Evolutionary conservation across 1,140 invertebrate species (phyloP), one percentile per base, ranked within the genome.

Genomic region (Grapholita molesta): DNA sequence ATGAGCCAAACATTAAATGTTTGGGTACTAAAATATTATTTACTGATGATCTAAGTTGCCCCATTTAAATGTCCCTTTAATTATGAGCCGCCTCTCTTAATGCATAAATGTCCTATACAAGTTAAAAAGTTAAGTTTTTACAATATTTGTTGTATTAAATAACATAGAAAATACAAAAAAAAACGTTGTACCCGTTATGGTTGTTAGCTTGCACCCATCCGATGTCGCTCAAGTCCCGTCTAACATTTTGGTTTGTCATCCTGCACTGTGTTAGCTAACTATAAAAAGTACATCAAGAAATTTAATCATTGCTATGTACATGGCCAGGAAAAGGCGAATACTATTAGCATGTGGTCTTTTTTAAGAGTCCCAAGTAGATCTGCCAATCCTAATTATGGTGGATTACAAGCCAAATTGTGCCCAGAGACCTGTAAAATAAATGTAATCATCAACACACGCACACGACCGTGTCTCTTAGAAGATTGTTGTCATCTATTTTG

Each of bases 1-100:
- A 18, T 21, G 7, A 18, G 42, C 42, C 15, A 52, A 68, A 64
- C 72, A 38, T 64, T 71, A 67, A 70, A 67, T 65, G 42, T 48
- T 21, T 48, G 18, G 18, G 42, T 48, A 48, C 12, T 2, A 42
- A 11, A 42, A 42, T 48, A 48, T n/a, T n/a, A 3, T 48, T 21
- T 48, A 48, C n/a, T n/a, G 7, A 7, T 48, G 18, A 48, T 48
- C 15, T 8, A 8, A 21, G 42, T 48, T 21, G 42, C 42, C 42
- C 42, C 42, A 15, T 15, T 48, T 5, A 48, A 48, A 48, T 48
- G 18, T 48, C 42, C 18, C 6, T 48, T 15, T 48, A 48, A 21
- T 70, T 48, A 48, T 1, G 42, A 48, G 15, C 42, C 42, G 42
- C 42, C 42, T 48, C 21, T 75, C 21, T 75, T 53, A 33, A 66